Conservation (phyloP, 2,888 invertebrate species). For the Brachypterus glaber region DNA sequence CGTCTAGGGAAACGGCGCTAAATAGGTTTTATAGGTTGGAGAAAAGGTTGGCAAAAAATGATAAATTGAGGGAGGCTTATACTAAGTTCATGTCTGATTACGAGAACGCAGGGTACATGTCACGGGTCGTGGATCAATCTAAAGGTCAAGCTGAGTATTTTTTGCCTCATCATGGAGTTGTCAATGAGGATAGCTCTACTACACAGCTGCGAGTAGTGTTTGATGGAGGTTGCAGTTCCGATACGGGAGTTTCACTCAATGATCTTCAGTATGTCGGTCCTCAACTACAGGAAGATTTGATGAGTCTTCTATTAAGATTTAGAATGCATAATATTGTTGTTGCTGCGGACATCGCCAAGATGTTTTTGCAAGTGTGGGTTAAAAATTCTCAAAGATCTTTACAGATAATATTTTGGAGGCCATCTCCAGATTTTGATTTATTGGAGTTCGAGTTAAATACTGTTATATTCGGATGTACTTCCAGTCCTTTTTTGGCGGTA, state of each 20-base stretch:
- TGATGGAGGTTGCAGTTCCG: conserved; percentile 4
- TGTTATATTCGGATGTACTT: conserved; percentile 2
- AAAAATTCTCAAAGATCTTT: background rate
- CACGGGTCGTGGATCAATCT: no score
- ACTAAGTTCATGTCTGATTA: no score
- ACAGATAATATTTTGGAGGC: conserved; percentile 12
- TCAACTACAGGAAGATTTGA: conserved; percentile 10
- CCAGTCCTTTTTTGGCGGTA: conserved; percentile 3
- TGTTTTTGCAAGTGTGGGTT: conserved; percentile 12
- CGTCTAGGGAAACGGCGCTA: conserved; percentile 4
- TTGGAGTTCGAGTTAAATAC: conserved; percentile 1
- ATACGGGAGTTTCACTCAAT: conserved; percentile 7
- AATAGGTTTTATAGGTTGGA: conserved; percentile 10
- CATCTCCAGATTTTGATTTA: background rate
- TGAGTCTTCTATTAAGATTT: conserved; percentile 9
- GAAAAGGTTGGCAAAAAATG: conserved; percentile 3
- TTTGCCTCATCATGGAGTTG: conserved; percentile 12
- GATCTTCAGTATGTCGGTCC: conserved; percentile 9
- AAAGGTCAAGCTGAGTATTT: background rate
- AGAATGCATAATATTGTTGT: conserved; percentile 11
- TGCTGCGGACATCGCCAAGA: conserved; percentile 11
- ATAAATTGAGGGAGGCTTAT: conserved; percentile 6
- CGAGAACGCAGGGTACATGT: no score
- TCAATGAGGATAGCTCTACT: conserved; percentile 8
- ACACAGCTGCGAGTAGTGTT: conserved; percentile 13